Conservation (phyloP, 2,888 invertebrate species). For the Microctonus aethiopoides region DNA sequence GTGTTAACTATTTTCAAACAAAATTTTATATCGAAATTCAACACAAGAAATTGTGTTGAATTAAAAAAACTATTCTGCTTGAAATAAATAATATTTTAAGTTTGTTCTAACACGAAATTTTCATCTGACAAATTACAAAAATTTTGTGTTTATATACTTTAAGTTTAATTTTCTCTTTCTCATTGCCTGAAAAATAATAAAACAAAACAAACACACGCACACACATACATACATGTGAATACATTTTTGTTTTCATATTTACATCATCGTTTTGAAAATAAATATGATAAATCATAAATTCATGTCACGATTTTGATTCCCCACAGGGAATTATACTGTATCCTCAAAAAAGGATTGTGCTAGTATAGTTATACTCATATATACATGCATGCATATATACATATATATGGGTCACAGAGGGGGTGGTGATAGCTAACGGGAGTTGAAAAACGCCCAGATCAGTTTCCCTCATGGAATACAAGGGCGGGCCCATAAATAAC, state of each 20-base stretch:
- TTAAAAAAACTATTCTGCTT: no score
- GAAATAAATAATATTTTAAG: no score
- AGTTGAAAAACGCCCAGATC: slow-evolving; percentile 31
- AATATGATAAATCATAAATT: slow-evolving; percentile 29
- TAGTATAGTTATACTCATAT: neutral
- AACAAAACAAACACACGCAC: neutral
- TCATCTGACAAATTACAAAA: no score
- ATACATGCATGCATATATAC: neutral
- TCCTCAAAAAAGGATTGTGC: neutral
- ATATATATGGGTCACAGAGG: neutral
- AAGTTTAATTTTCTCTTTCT: no score
- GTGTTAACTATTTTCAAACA: no score
- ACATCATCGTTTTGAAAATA: slow-evolving; percentile 5
- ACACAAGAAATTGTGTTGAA: no score
- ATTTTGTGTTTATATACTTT: no score
- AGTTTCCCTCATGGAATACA: slow-evolving; percentile 23
- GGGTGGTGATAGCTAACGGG: neutral
- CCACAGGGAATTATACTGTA: neutral
- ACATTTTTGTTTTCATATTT: slow-evolving; percentile 2
- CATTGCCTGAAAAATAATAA: no score
- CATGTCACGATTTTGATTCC: slow-evolving; percentile 27
- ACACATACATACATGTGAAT: neutral
- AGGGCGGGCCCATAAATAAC: slow-evolving; percentile 45
- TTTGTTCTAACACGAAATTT: no score
- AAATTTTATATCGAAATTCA: no score